Base-by-base conservation (phyloP, 2,797 vertebrate species). In the Luscinia luscinia region DNA sequence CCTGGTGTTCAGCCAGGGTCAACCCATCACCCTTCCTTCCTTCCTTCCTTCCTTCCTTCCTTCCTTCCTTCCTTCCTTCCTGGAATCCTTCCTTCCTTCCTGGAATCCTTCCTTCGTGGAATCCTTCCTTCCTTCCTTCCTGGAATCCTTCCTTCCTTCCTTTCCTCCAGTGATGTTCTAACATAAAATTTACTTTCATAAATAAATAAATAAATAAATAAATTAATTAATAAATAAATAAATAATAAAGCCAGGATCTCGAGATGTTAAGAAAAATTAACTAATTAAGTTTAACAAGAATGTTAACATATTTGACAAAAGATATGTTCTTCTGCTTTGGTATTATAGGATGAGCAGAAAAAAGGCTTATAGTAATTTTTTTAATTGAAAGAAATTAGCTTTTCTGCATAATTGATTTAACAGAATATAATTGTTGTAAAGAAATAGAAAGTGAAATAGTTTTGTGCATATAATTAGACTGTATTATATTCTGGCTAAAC, bases 241-340 rank as follows among this genome's bases (percentile, higher is more conserved):
- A 4, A 21, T 45, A 40, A 6, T 48, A 62, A 17, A 30, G 69
- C n/a, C 4, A 38, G 12, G 30, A 6, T 52, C 6, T 13, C 28
- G 9, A 32, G 12, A 38, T 38, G 5, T 14, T 48, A 48, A 48
- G 23, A 48, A 24, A 24, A 48, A 48, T 48, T 14, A 48, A 48
- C 46, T 24, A 23, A 48, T 48, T 48, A 38, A 38, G 11, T 38
- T 38, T 38, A 48, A 48, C 4, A 19, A 51, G 46, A 32, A 17
- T 12, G 9, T 34, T 41, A 45, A 30, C 26, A 17, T 36, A 54
- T 15, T 63, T n/a, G 20, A 68, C 9, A 57, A 85, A 51, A 64
- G 1, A 13, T 15, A 8, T 3, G 0, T 49, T 63, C 12, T 61
- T 63, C 43, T 61, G 1, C 3, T 59, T 62, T 40, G 28, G 12